Percentiles rank a stretch among this genome's conserved stretches.
Evolutionary conservation across 2,113 vertebrate genomes (phyloP).

Genomic region (Paraplagusia blochii): DNA sequence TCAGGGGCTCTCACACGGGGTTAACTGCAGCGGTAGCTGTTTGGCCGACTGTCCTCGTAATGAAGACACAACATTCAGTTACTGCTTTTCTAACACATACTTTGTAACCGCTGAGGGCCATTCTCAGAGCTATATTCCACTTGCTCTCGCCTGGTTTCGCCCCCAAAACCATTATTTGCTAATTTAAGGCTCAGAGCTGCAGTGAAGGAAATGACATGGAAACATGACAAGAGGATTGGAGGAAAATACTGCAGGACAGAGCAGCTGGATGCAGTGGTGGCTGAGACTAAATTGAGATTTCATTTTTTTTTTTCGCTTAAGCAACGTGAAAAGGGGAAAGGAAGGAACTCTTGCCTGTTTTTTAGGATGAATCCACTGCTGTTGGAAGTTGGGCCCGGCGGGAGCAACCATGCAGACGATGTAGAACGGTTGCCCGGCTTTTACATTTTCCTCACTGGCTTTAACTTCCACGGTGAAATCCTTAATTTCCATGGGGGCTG

Average conservation of each 20-base stretch:
- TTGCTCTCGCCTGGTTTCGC: conserved; percentile 28
- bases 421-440: conserved; percentile 82
- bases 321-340: conserved; percentile 3
- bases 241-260: conserved; percentile 18
- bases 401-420: conserved; percentile 85
- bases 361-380: conserved; percentile 90
- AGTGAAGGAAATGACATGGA: conserved; percentile 41
- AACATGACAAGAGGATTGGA: conserved; percentile 17
- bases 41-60: conserved; percentile 23
- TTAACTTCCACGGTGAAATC: conserved; percentile 83
- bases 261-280: neutral
- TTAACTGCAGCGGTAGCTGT: conserved; percentile 14
- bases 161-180: conserved; percentile 52
- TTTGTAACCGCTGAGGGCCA: conserved; percentile 42
- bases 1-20: neutral
- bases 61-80: conserved; percentile 38
- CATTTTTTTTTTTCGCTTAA: too few species aligned
- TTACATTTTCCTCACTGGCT: conserved; percentile 80
- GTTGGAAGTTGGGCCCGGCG: conserved; percentile 76
- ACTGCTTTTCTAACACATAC: conserved; percentile 42
- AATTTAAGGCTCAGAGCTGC: conserved; percentile 52
- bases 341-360: conserved; percentile 76
- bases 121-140: conserved; percentile 42
- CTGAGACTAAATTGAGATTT: conserved; percentile 9
- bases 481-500: conserved; percentile 56